Conservation (phyloP, 1,140 invertebrate species). For the Polypedilum pembai region DNA sequence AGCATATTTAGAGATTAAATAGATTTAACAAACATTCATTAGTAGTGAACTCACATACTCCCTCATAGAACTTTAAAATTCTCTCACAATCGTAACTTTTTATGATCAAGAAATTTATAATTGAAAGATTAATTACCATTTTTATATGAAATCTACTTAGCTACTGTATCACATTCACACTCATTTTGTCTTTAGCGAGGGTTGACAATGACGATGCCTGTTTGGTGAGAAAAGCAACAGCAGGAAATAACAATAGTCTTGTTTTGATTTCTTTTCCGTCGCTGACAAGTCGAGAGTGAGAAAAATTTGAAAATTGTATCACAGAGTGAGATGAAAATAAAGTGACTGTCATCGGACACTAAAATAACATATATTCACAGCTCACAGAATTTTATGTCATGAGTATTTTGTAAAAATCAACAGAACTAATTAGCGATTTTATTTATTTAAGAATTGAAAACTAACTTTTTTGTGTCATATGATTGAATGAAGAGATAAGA, state of each 20-base stretch:
- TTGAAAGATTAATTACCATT: conserved; percentile 25
- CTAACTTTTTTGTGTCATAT: too few species aligned
- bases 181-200: neutral
- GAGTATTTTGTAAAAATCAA: neutral
- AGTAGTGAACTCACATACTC: neutral
- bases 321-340: neutral
- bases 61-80: neutral
- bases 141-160: neutral
- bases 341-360: neutral
- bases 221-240: neutral
- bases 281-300: neutral
- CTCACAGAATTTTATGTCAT: neutral
- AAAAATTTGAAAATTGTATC: neutral
- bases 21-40: too few species aligned
- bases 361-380: neutral
- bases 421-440: neutral
- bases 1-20: too few species aligned
- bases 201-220: neutral
- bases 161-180: neutral
- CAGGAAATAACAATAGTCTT: neutral
- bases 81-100: neutral
- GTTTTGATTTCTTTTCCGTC: conserved; percentile 22
- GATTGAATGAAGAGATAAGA: too few species aligned
- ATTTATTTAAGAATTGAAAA: neutral
- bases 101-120: neutral